Evolutionary conservation across 2,113 vertebrate genomes (phyloP).

Genomic region (Condylura cristata): DNA sequence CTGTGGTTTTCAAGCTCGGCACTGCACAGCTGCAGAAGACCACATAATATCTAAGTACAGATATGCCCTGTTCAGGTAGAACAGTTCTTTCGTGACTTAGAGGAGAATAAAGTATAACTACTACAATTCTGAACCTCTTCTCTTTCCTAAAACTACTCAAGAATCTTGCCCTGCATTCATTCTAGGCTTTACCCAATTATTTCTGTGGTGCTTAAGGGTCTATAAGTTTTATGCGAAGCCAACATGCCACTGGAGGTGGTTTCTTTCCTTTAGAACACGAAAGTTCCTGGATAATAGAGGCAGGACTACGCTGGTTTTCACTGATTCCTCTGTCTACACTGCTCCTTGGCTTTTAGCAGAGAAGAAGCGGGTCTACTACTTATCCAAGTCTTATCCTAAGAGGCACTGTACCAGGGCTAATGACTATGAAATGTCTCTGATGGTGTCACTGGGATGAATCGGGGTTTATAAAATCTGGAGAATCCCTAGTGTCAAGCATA

Average conservation of each 20-base stretch:
- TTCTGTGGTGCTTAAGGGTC: not conserved
- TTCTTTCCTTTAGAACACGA: not conserved
- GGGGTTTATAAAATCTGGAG: not conserved
- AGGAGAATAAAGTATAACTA: not conserved
- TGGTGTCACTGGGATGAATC: not conserved
- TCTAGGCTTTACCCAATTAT: not conserved
- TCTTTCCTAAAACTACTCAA: not conserved
- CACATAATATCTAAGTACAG: not conserved
- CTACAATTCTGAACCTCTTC: not conserved
- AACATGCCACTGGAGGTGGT: not conserved
- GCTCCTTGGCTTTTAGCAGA: not conserved
- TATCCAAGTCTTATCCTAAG: not conserved
- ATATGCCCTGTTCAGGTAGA: not conserved
- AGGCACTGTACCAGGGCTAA: not conserved
- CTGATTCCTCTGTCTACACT: not conserved
- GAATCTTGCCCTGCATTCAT: not conserved
- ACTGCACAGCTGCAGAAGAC: not conserved
- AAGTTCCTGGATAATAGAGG: not conserved
- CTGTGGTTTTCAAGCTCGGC: not conserved
- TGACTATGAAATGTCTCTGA: not conserved
- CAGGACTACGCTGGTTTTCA: not conserved
- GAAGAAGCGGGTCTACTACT: not conserved
- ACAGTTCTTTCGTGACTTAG: not conserved
- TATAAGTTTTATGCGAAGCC: not conserved
- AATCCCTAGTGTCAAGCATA: not conserved